phyloP scores from a whole-genome alignment of 1,140 invertebrate genomes.

The Tetramorium simillimum region DNA sequence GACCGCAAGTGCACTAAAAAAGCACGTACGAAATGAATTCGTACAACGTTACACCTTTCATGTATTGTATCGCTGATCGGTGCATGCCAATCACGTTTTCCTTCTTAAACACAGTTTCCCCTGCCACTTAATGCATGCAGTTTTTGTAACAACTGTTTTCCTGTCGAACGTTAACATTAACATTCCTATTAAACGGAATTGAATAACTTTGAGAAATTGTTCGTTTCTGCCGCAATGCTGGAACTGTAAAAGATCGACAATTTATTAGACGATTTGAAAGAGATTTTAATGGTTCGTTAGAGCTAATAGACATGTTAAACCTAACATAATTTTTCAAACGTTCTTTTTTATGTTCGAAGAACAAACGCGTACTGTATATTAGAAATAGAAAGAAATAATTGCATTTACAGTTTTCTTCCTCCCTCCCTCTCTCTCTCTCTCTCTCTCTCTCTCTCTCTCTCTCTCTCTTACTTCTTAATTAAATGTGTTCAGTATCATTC shows the following conservation, averaged over 20 bases:
- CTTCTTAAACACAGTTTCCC: constrained; percentile 22
- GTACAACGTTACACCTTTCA: background rate
- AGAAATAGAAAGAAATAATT: background rate
- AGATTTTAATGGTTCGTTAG: background rate
- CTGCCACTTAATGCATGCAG: constrained; percentile 21
- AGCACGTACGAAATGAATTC: background rate
- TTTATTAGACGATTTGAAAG: background rate
- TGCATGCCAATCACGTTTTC: constrained; percentile 19
- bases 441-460: too few relatives aligned
- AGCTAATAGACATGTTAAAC: background rate
- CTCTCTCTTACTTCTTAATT: too few relatives aligned
- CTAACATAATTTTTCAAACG: background rate
- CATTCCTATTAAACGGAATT: background rate
- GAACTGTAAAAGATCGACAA: background rate
- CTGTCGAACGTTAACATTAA: constrained; percentile 29
- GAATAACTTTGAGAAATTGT: background rate
- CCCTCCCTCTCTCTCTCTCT: too few relatives aligned
- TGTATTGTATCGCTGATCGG: constrained; percentile 4
- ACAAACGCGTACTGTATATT: background rate
- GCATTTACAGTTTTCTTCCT: too few relatives aligned
- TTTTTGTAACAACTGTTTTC: constrained; percentile 65
- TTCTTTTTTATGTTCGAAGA: background rate
- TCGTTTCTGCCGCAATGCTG: background rate
- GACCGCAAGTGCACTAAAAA: background rate
- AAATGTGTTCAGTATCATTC: too few relatives aligned